Base-by-base conservation (phyloP, 2,113 vertebrate genomes). In the Lontra canadensis region DNA sequence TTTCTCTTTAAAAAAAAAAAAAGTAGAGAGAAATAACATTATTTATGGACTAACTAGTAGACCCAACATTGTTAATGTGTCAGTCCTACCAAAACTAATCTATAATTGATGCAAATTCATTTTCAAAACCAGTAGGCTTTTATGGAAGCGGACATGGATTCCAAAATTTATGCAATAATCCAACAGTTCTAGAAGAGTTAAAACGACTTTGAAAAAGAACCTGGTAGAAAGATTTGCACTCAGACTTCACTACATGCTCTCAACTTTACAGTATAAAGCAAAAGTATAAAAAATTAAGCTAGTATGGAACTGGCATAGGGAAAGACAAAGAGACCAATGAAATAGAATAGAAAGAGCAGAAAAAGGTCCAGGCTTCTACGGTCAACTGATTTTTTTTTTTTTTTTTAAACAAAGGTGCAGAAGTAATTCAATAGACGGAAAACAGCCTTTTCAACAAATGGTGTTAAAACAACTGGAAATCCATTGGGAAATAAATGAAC, bases 141-240 rank as follows among this genome's bases (percentile, higher is more conserved):
- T 20, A 47, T 7, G 21, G 57, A 81, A 92, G 84, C 14, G 63
- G 90, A 94, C 11, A 88, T 0, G 9, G 21, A 78, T 81, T 92
- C 42, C 90, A 90, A 94, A 95, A 96, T 82, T 31, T 65, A 82
- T 20, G 44, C 39, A 82, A 84, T 67, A 84, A 93, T 25, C 17
- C 42, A 63, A 26, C 85, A 55, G 71, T 55, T 39, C 67, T 36
- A 47, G 42, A 95, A 95, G 18, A 88, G 18, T 47, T 92, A 74
- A 88, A 76, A 90, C 29, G 55, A 76, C 59, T 47, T 78, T 83
- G 17, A 55, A 92, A 94, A 71, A 78, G 29, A 61, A 61, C 59
- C 65, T 44, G 57, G 31, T 44, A 49, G 47, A 47, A 76, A 8
- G 12, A 67, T 7, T 87, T 69, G 69, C 25, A 47, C 80, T 80